Evolutionary conservation across 2,113 vertebrate species (phyloP).

Genomic region (Tupaia tana): DNA sequence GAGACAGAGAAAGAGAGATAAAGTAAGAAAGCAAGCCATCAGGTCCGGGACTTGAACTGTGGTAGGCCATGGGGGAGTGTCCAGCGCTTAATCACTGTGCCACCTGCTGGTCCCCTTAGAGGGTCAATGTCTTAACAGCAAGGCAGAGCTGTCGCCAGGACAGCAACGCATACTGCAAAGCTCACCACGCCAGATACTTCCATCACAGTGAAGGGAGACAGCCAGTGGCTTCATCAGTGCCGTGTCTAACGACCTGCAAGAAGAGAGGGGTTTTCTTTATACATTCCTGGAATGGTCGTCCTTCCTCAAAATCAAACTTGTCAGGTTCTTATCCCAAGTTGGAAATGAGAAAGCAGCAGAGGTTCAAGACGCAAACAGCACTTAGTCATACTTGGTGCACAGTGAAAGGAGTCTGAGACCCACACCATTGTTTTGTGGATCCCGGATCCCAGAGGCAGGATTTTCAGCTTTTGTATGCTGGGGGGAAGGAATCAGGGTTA

Average conservation of each 20-base stretch:
- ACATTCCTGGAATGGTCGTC: not conserved
- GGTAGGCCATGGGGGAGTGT: too few relatives aligned
- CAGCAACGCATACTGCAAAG: not conserved
- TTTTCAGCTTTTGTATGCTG: not conserved
- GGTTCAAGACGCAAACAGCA: not conserved
- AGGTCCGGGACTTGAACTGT: too few relatives aligned
- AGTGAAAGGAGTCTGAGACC: not conserved
- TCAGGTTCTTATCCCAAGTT: not conserved
- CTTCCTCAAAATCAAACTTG: not conserved
- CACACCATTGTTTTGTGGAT: not conserved
- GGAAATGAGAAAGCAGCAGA: not conserved
- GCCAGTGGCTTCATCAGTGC: not conserved
- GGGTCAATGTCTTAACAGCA: not conserved
- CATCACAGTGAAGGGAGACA: not conserved
- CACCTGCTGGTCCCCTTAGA: too few relatives aligned
- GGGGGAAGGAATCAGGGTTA: not conserved
- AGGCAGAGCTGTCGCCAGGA: not conserved
- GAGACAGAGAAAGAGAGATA: too few relatives aligned
- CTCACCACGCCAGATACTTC: not conserved
- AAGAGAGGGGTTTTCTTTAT: not conserved
- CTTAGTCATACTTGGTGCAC: not conserved
- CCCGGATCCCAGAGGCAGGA: not conserved
- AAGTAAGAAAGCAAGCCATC: too few relatives aligned
- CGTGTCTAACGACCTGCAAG: not conserved
- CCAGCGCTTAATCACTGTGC: too few relatives aligned